Base-by-base conservation (phyloP, 92 coral and sea anemone species). In the Galaxea fascicularis region DNA sequence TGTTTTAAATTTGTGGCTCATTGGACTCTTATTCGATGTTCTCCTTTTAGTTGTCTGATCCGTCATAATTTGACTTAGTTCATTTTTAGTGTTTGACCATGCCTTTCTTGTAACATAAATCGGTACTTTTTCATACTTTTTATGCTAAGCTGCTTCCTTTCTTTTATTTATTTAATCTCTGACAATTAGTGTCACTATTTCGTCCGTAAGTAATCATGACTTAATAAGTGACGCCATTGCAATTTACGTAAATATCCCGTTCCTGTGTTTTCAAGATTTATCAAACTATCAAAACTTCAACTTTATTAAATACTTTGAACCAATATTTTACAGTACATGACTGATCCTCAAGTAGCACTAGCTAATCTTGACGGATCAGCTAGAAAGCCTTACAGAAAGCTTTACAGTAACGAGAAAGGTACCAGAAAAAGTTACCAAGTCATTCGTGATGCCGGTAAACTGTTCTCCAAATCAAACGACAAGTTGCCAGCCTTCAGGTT, bases 61-160 rank as follows among this genome's bases (percentile, higher is more conserved):
- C 41, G 6, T 35, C 41, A 35, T 35, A 35, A 35, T 35, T 35
- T 35, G 41, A 6, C 6, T 6, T 35, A 6, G 2, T 35, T 35
- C 35, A 63, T 16, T 63, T 56, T 56, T 17, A 56, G 45, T 66
- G 72, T 67, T 67, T 67, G 27, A 22, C 1, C 76, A 25, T 10
- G 53, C 74, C 21, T 7, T 24, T 44, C 51, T 46, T 45, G 57
- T 45, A 8, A 71, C 24, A 46, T 47, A 44, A 71, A 47, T 71
- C 8, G 28, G 31, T 71, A 22, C 4, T 45, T 66, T 29, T 66
- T 73, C 30, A 51, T 71, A 22, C 4, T 45, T 66, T 29, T 66
- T 73, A 52, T 66, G 75, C 25, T 31, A 65, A 27, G 74, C 84
- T 6, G 75, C 75, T 79, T 79, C 84, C 84, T 30, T 28, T 13